These are phyloP conservation scores for Batillaria attramentaria DNA, from an alignment of 1,140 invertebrate species.

Conservation along the genomic window DNA sequence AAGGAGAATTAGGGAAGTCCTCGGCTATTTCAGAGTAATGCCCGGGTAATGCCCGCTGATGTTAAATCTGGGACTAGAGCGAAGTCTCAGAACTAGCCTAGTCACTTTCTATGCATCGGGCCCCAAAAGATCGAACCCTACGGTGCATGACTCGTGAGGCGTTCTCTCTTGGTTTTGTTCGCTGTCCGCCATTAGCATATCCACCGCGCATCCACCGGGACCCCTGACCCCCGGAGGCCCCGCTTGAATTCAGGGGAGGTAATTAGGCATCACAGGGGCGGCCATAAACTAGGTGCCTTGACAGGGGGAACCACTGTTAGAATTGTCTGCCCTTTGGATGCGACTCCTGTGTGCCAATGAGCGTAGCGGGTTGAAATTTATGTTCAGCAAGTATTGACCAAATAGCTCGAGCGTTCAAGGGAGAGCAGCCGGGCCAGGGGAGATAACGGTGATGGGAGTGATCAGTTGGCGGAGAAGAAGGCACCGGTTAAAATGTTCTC, in stretches of 20 bases:
- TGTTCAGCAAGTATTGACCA: background rate
- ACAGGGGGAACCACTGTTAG: slow-evolving; percentile 10
- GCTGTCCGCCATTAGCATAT: slow-evolving; percentile 11
- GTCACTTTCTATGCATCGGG: too few species aligned
- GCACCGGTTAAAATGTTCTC: too few species aligned
- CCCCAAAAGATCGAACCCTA: too few species aligned
- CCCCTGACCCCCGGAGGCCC: slow-evolving; percentile 7
- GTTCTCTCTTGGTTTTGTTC: background rate
- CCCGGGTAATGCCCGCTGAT: too few species aligned
- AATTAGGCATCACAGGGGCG: slow-evolving; percentile 10
- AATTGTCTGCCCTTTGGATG: slow-evolving; percentile 14
- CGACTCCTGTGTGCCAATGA: background rate
- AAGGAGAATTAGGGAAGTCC: too few species aligned
- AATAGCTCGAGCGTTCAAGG: background rate
- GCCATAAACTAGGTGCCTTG: slow-evolving; percentile 6
- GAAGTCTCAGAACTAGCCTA: too few species aligned
- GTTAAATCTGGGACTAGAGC: too few species aligned
- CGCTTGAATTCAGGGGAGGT: slow-evolving; percentile 15
- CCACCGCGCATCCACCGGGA: slow-evolving; percentile 5
- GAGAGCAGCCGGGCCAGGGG: background rate
- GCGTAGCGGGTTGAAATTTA: slow-evolving; percentile 5
- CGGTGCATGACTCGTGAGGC: too few species aligned
- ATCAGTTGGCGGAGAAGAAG: too few species aligned
- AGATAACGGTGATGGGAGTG: too few species aligned
- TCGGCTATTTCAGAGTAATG: too few species aligned